Evolutionary conservation across 1,140 invertebrate species (phyloP).

Genomic region (Uloborus diversus): DNA sequence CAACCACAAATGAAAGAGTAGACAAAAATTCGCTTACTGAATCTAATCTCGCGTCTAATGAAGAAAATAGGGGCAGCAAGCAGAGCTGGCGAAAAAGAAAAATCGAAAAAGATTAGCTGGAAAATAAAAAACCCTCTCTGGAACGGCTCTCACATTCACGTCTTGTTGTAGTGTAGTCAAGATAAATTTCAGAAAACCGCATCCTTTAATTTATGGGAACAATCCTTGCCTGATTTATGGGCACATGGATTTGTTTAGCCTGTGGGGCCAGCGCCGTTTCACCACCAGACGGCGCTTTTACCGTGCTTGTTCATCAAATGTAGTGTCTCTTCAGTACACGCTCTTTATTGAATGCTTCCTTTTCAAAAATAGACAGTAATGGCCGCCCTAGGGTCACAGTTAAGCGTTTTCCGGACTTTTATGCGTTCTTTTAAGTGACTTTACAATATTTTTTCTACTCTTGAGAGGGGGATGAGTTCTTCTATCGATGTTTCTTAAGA

Average conservation of each 20-base stretch:
- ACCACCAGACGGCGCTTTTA: slow-evolving; percentile 27
- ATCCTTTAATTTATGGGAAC: slow-evolving; percentile 46
- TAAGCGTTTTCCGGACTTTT: slow-evolving; percentile 52
- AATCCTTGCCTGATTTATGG: slow-evolving; percentile 44
- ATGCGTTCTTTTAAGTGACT: slow-evolving; percentile 32
- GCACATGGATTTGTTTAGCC: slow-evolving; percentile 1
- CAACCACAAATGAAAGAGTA: too few relatives aligned
- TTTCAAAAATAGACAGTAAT: slow-evolving; percentile 52
- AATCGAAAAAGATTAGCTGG: not conserved
- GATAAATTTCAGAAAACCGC: slow-evolving; percentile 49
- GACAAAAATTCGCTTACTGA: not conserved
- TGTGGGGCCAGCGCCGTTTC: not conserved
- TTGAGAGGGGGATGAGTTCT: too few relatives aligned
- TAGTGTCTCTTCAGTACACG: slow-evolving; percentile 9
- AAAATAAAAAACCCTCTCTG: not conserved
- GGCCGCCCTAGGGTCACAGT: slow-evolving; percentile 39
- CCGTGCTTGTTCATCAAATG: slow-evolving; percentile 32
- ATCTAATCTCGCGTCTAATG: slow-evolving; percentile 18
- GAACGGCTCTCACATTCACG: not conserved
- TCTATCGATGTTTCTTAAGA: too few relatives aligned
- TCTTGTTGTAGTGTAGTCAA: not conserved
- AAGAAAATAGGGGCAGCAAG: not conserved
- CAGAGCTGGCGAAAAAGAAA: not conserved
- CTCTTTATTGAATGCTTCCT: slow-evolving; percentile 50
- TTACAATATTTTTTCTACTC: not conserved